These are phyloP conservation scores for Grammomys dolichurus DNA, from an alignment of 2,113 vertebrate genomes.

Conservation along the genomic window DNA sequence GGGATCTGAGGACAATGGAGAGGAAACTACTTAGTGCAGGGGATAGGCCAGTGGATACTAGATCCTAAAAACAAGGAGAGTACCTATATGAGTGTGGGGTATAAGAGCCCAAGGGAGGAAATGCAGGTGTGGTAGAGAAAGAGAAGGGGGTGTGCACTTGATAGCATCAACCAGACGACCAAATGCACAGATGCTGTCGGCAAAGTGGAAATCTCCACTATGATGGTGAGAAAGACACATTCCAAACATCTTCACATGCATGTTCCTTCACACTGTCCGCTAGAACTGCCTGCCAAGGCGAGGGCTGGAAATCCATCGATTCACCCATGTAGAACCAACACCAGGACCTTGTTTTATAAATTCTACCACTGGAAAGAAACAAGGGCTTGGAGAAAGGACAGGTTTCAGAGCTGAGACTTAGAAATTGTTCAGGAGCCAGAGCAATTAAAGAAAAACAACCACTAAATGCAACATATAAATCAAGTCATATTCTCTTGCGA, in stretches of 20 bases:
- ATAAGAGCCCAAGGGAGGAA: neutral
- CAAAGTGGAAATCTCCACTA: neutral
- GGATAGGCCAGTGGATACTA: neutral
- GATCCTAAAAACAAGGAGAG: neutral
- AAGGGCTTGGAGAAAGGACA: neutral
- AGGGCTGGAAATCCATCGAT: neutral
- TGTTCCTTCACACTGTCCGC: too few relatives aligned
- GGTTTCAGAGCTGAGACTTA: neutral
- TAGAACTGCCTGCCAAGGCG: neutral
- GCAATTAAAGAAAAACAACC: constrained; percentile 10
- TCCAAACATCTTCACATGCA: neutral
- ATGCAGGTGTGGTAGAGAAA: neutral
- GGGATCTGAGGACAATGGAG: neutral
- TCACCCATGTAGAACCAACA: neutral
- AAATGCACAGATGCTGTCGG: neutral
- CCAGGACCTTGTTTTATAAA: neutral
- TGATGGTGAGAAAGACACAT: neutral
- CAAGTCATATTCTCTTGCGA: neutral
- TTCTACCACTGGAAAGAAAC: neutral
- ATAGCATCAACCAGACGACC: neutral
- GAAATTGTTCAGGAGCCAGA: neutral
- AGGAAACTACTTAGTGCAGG: neutral
- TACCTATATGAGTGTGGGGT: neutral
- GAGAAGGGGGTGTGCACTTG: neutral
- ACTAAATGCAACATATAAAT: neutral